Conservation (phyloP, 2,797 vertebrate genomes). For the Notolepis coatsorum region DNA sequence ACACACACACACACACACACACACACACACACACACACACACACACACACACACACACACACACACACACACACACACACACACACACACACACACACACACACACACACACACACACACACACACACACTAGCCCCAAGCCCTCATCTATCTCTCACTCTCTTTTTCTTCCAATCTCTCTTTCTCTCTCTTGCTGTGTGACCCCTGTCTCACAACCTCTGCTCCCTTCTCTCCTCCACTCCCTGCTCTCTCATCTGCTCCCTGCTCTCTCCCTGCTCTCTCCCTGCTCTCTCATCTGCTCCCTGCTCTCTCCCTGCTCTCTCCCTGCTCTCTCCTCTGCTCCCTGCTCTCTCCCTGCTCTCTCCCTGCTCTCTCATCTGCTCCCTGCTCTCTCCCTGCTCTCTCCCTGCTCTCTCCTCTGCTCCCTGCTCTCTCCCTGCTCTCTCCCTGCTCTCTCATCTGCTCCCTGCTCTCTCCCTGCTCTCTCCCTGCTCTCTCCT, state of each 20-base stretch:
- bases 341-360: too few relatives aligned
- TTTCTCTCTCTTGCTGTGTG: background rate
- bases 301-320: conserved; percentile 4
- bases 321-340: too few relatives aligned
- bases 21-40: background rate
- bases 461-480: too few relatives aligned
- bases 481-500: too few relatives aligned
- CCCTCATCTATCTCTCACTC: conserved; percentile 26
- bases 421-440: too few relatives aligned
- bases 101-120: conserved; percentile 3
- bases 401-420: too few relatives aligned
- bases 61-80: background rate
- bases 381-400: too few relatives aligned
- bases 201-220: background rate
- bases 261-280: conserved; percentile 18
- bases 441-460: too few relatives aligned
- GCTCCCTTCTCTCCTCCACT: too few relatives aligned
- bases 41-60: background rate
- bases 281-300: conserved; percentile 16
- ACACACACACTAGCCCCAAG: background rate
- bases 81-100: conserved; percentile 18
- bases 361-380: too few relatives aligned
- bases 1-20: background rate
- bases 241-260: conserved; percentile 20
- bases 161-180: conserved; percentile 46